Conservation (phyloP, 2,888 invertebrate genomes). For the Thereva nobilitata region DNA sequence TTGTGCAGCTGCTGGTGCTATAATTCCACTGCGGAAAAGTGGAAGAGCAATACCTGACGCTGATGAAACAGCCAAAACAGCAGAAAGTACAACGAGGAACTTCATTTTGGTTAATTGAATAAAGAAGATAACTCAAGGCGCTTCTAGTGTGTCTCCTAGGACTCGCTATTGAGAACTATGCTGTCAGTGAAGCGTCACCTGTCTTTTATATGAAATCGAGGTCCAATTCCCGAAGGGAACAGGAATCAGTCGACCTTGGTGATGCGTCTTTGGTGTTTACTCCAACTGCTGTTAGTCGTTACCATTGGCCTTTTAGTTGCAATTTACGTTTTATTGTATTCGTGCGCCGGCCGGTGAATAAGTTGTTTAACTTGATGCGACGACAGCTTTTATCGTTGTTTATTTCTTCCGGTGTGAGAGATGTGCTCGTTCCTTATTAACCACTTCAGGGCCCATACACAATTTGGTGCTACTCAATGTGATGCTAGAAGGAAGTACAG, state of each 20-base stretch:
- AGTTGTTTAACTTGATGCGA: too few species aligned
- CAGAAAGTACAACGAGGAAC: constrained; percentile 47
- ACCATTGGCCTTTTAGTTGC: too few species aligned
- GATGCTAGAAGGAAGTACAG: too few species aligned
- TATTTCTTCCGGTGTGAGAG: too few species aligned
- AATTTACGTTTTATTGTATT: too few species aligned
- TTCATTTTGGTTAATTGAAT: constrained; percentile 54
- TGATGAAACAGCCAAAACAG: constrained; percentile 46
- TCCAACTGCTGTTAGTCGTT: not conserved
- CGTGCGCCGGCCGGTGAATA: too few species aligned
- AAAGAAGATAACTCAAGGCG: constrained; percentile 46
- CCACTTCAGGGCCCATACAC: too few species aligned
- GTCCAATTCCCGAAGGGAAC: not conserved
- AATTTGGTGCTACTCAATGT: too few species aligned
- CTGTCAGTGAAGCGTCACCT: not conserved
- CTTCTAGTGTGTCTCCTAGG: constrained; percentile 49
- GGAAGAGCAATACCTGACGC: constrained; percentile 32
- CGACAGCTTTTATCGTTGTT: too few species aligned
- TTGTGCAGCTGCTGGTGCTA: constrained; percentile 38
- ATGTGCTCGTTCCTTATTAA: too few species aligned
- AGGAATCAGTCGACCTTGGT: constrained; percentile 12
- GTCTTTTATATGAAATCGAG: constrained; percentile 18
- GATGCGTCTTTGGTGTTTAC: not conserved
- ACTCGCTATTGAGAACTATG: constrained; percentile 49
- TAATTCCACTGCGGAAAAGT: not conserved